Evolutionary conservation across 1,140 invertebrate genomes (phyloP), one percentile per base, ranked within the genome.

Genomic region (Chironomus striatipennis): DNA sequence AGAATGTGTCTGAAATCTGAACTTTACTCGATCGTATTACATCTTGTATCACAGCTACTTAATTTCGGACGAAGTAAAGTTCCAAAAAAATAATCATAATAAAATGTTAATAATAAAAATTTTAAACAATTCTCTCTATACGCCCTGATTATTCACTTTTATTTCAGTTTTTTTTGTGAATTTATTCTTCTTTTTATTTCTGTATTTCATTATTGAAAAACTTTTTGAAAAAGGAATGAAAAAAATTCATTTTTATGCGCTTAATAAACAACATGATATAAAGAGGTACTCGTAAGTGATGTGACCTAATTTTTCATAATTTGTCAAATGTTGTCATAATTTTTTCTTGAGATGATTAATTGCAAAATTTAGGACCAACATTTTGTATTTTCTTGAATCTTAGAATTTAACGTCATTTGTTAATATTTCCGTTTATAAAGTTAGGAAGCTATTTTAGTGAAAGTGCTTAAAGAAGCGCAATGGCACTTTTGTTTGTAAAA

Each of bases 111-210:
- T 34, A 57, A 57, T 57, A 15, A 57, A 57, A 57, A 0, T 1
- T 57, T 57, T 57, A 57, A 57, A 57, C 47, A 57, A 57, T 57
- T 57, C 47, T 57, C 47, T 57, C 47, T 57, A 57, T 57, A 57
- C 47, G 47, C 47, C 47, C 47, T 57, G 47, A 57, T 57, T 57
- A 57, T 4, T 57, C 47, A 15, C 47, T n/a, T 57, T 47, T 47
- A 47, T 47, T 47, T 47, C 43, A 47, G 9, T 47, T 47, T 1
- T 12, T 57, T 57, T 57, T n/a, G 47, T n/a, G 47, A 34, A 34
- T 34, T 34, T 34, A 34, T 34, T 57, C 47, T 57, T 57, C 47
- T 57, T 57, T 5, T 34, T 34, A 34, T 5, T 34, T 34, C 24
- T 34, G 24, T 34, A n/a, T n/a, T 34, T 34, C 15, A 57, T n/a